Evolutionary conservation across 1,140 invertebrate genomes (phyloP), one percentile per base, ranked within the genome.

Genomic region (Manduca sexta): DNA sequence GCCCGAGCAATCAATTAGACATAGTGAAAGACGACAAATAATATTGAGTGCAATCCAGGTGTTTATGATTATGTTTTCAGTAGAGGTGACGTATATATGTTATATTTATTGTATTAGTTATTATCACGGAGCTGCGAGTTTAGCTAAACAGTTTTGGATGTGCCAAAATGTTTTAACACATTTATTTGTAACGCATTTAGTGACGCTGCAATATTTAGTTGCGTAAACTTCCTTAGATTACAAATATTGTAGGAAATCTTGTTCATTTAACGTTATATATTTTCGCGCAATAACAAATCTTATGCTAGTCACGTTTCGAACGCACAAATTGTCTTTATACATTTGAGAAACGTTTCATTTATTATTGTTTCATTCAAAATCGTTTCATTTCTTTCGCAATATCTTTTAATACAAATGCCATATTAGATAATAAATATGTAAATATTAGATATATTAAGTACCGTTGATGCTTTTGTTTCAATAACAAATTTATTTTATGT

Each of bases 281-380:
- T 74, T 77, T 78, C 77, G 71, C 57, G 81, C 81, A 84, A 84
- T 84, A 84, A 76, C 73, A 82, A 69, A 64, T 78, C 75, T 81
- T 75, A 84, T 84, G 81, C 81, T 84, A 84, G 81, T 84, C 81
- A 84, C 69, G 60, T 73, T 80, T 74, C 68, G 60, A 77, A 72
- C 79, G 74, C 75, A 78, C 77, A 78, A 41, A 56, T 65, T 62
- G 46, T 58, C 49, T 59, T 57, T 41, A 46, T 44, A 47, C 49
- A 45, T 41, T 33, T 39, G 31, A 33, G 34, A 48, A 48, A 26
- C 21, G 21, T 54, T 48, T 45, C 52, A 42, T 49, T 47, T 65
- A 55, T 33, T 64, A 61, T 59, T 69, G 61, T 65, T 69, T 61
- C 49, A 54, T 57, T 71, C 64, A 63, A 73, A 74, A 76, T 71